Evolutionary conservation across 2,797 vertebrate species (phyloP), one percentile per base, ranked within the genome.

Genomic region (Pangasius mekongensis): DNA sequence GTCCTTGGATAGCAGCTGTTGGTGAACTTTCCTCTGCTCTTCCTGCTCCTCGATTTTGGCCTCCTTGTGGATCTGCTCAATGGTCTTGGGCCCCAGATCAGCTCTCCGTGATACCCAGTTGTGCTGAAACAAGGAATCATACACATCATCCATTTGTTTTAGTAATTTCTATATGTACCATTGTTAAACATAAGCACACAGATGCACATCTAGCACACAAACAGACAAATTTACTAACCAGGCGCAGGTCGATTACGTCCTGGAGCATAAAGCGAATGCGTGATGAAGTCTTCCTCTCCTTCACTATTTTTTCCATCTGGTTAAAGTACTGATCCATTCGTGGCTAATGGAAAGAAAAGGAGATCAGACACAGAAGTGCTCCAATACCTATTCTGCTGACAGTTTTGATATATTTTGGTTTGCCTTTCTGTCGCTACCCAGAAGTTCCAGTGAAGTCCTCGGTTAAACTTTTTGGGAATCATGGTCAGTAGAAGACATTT

Each of bases 1-100:
- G 92, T 97, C 96, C 96, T 99, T 99, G 94, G 97, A 97, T 95
- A 99, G 97, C 90, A 99, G 96, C 93, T 99, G 98, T 66, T 97
- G 97, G 20, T 93, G 93, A 87, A 97, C 97, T 90, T 97, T 97
- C 88, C 97, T 96, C 88, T 97, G 97, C 56, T 97, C 97, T 84
- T 97, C 97, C 84, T 98, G 97, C 89, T 97, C 97, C 91, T 98
- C 97, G 84, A 97, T 97, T 93, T 97, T 97, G 89, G 97, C 97
- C 80, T 98, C 97, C 91, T 97, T 97, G 89, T 97, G 97, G 91
- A 98, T 98, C 94, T 97, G 97, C 93, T 97, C 97, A 0, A 98
- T 97, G 62, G 97, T 97, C 91, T 97, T 98, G 0, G 97, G 97
- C n/a, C 97, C 97, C 89, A 96, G 96, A 90, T 97, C 97, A 69